These are phyloP conservation scores for Addax nasomaculatus DNA, from an alignment of 2,113 vertebrate genomes.

Conservation along the genomic window DNA sequence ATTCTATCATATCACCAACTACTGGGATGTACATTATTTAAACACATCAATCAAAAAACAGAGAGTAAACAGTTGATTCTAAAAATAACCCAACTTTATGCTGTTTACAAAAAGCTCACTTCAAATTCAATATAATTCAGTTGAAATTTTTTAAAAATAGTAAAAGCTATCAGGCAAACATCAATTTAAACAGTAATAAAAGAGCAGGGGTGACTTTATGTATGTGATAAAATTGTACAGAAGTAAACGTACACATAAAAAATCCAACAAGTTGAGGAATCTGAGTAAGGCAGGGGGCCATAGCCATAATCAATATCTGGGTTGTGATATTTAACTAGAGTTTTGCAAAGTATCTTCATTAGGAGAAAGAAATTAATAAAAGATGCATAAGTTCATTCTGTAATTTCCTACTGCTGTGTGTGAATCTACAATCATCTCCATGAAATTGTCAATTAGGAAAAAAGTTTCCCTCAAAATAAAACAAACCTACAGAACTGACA, in stretches of 20 bases:
- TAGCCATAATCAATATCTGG: background rate
- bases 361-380: background rate
- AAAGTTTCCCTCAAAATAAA: background rate
- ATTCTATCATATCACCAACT: background rate
- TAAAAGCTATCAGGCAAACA: background rate
- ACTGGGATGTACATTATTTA: background rate
- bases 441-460: background rate
- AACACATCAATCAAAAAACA: background rate
- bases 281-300: background rate
- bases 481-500: background rate
- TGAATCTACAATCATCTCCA: background rate
- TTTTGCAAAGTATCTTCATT: background rate
- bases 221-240: background rate
- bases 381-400: too few species aligned
- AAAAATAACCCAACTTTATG: background rate
- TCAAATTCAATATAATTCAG: background rate
- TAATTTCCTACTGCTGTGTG: background rate
- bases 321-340: background rate
- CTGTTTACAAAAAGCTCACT: background rate
- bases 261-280: background rate
- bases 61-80: background rate
- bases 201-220: background rate
- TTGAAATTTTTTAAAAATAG: background rate
- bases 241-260: background rate
- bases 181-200: background rate